phyloP scores from a whole-genome alignment of 2,113 vertebrate species.

The Microcebus tavaratra region DNA sequence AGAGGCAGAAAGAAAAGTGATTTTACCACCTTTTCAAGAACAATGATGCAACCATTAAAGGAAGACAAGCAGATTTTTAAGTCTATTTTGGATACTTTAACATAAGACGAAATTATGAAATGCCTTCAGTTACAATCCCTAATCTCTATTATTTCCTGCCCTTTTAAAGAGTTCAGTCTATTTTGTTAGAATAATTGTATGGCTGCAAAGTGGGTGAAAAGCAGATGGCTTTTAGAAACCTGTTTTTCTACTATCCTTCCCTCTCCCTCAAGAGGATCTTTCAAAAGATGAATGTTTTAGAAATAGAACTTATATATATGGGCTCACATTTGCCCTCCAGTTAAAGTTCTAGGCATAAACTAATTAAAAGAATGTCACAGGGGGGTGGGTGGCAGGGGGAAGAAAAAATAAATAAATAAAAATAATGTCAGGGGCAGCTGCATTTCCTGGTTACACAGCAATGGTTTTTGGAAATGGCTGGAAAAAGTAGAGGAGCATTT shows the following conservation, averaged over 20 bases:
- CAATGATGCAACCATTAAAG: neutral
- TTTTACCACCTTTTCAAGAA: neutral
- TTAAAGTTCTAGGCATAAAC: constrained; percentile 30
- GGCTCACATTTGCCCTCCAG: neutral
- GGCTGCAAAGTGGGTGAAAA: neutral
- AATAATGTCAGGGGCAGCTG: neutral
- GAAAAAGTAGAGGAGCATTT: neutral
- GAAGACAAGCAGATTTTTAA: constrained; percentile 20
- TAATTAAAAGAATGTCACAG: neutral
- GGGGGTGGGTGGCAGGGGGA: no score
- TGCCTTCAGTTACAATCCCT: neutral
- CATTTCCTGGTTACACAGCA: neutral
- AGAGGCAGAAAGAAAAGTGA: constrained; percentile 4
- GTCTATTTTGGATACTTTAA: constrained; percentile 37
- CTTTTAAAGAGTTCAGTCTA: neutral
- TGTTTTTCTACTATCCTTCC: neutral
- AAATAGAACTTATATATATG: constrained; percentile 34
- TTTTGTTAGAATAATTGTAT: neutral
- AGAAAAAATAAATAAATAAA: neutral
- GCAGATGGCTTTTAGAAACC: constrained; percentile 19
- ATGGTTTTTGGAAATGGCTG: neutral
- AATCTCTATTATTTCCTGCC: neutral
- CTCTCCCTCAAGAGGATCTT: constrained; percentile 14
- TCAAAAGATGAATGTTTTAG: constrained; percentile 46
- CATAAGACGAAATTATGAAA: constrained; percentile 12